Evolutionary conservation across 2,888 invertebrate species (phyloP), one percentile per base, ranked within the genome.

Genomic region (Capitulum mitella): DNA sequence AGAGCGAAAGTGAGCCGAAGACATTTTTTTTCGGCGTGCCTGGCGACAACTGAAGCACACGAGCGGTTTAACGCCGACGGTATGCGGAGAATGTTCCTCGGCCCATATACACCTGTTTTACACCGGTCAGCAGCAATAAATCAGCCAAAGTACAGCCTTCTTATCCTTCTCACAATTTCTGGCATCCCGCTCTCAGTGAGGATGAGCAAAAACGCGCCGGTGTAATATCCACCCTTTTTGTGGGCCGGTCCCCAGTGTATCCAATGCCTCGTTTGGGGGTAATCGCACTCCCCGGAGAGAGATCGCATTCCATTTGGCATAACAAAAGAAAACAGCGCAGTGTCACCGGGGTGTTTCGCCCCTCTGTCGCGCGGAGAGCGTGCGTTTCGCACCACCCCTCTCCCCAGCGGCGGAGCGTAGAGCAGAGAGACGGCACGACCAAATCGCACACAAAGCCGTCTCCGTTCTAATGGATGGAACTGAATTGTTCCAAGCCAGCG

Each of bases 291-390:
- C 46, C 75, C 14, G 12, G 75, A n/a, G 75, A 46, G 46, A 75
- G 43, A 75, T 75, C 75, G n/a, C 75, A 75, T 75, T 75, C 75
- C 75, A 75, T 75, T 75, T 75, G 75, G 75, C 75, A 75, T 46
- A 75, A 75, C 75, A 75, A 75, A 75, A 75, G 75, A 75, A 75
- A 75, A 70, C 37, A 70, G 70, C 16, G 70, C 37, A 70, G 70
- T 70, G 70, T 70, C 37, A 37, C 37, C 37, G 22, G 22, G 37
- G 5, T 37, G 37, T 2, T 6, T 32, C 34, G 14, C 16, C 64
- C 34, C 34, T 16, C 19, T 14, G 34, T 14, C 32, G 64, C 64
- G 64, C 32, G 12, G 34, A 29, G 64, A 64, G 64, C 64, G 64
- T 32, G 34, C 34, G 26, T 16, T 34, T 64, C 34, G 70, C 70